These are phyloP conservation scores for Liposcelis brunnea DNA, from an alignment of 2,888 invertebrate species.

Conservation along the genomic window DNA sequence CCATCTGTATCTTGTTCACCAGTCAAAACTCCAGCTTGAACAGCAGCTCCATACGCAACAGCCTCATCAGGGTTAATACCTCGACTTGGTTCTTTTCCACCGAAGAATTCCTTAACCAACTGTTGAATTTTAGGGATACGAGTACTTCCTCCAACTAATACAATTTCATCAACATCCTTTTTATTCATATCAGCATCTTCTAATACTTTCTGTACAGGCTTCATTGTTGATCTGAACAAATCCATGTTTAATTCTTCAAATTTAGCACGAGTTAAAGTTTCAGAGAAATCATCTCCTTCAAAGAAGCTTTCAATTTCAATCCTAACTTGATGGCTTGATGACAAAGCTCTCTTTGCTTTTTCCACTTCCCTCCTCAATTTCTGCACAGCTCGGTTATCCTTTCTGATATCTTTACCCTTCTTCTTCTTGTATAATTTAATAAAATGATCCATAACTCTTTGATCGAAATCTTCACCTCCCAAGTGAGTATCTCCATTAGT, in stretches of 20 bases:
- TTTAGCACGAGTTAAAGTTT: conserved; percentile 93
- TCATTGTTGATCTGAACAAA: conserved; percentile 76
- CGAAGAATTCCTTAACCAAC: conserved; percentile 85
- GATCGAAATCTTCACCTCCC: conserved; percentile 98
- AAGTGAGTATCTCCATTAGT: conserved; percentile 94
- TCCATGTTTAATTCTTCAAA: conserved; percentile 97
- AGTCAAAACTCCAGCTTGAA: conserved; percentile 94
- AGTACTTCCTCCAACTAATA: conserved; percentile 96
- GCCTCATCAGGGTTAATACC: conserved; percentile 99
- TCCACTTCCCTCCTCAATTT: conserved; percentile 94
- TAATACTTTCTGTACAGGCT: conserved; percentile 88
- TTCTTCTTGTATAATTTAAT: conserved; percentile 97
- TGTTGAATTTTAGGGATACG: conserved; percentile 97
- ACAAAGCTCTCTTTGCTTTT: conserved; percentile 91
- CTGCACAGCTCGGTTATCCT: conserved; percentile 87
- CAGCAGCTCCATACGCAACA: conserved; percentile 92
- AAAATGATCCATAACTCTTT: conserved; percentile 97
- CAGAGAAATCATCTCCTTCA: conserved; percentile 96
- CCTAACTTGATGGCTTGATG: conserved; percentile 85
- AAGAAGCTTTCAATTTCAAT: conserved; percentile 98
- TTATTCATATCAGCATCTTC: conserved; percentile 99
- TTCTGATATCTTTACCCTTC: conserved; percentile 92
- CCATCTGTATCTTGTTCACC: conserved; percentile 96
- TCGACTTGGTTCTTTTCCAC: conserved; percentile 93
- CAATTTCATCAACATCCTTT: conserved; percentile 96